Base-by-base conservation (phyloP, 2,113 vertebrate genomes). In the Thryonomys swinderianus region DNA sequence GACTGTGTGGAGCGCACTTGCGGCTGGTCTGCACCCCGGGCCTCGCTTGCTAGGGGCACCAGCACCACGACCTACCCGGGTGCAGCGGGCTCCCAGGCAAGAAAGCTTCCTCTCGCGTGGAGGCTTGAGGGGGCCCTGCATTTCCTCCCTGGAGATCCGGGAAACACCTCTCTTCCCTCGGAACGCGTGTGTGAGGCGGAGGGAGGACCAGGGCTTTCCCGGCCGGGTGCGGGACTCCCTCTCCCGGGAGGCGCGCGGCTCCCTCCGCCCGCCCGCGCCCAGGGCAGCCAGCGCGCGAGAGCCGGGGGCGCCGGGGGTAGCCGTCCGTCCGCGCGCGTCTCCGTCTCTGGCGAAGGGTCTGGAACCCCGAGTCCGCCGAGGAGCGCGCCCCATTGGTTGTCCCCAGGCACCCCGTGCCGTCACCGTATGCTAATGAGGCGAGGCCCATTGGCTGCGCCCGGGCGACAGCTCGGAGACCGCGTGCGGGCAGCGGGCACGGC, bases 341-440 rank as follows among this genome's bases (percentile, higher is more conserved):
- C 27, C 55, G 23, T n/a, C 79, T 32, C 27, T 48, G 0, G 53
- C 5, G 7, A 74, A 64, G 42, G 91, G 95, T 85, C 91, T n/a
- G 57, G 17, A 51, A 85, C 61, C 85, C 42, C 1, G 61, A 59
- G 45, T 30, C 79, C 25, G 18, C 88, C 59, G 51, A 69, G 7
- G 1, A 25, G 79, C 37, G 4, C 37, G 66, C 85, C 66, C 74
- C 95, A 96, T 97, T 95, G 98, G 48, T 37, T 4, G 30, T 84
- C 85, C 93, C 85, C 84, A 13, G 91, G 94, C 67, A 76, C 94
- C 92, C 94, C 90, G 0, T 12, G 57, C 83, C 90, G 96, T 97
- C 96, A 96, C 73, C 78, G 18, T 85, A 93, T 96, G 97, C 94
- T 97, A 97, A 96, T 40, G 80, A 74, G n/a, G 92, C 92, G 40